Conservation (phyloP, 2,888 invertebrate species). For the Exocentrus adspersus region DNA sequence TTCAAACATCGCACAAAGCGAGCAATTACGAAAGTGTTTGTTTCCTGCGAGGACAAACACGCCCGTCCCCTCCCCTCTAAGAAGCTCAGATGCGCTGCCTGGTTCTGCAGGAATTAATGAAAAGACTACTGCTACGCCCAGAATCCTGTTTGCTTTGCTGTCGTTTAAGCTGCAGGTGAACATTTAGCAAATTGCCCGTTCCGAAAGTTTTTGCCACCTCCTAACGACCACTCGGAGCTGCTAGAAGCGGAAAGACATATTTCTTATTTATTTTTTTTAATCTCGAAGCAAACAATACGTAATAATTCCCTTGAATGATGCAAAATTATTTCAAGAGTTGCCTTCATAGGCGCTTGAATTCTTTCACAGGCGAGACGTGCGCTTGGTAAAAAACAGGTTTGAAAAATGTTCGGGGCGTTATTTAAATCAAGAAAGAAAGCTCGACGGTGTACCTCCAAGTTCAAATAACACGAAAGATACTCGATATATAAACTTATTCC, state of each 20-base stretch:
- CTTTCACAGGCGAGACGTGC: background rate
- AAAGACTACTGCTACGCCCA: background rate
- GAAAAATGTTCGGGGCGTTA: background rate
- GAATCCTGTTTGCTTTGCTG: background rate
- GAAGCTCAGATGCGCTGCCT: too few species aligned
- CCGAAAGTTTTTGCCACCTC: background rate
- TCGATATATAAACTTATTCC: too few species aligned
- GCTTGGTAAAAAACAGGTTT: background rate
- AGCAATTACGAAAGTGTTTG: too few species aligned
- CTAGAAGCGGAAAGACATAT: too few species aligned
- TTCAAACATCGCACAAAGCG: too few species aligned
- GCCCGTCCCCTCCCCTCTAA: too few species aligned
- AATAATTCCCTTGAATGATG: too few species aligned
- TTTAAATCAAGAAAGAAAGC: background rate
- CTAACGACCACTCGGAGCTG: background rate
- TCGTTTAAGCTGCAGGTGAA: background rate
- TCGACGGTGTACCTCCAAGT: background rate
- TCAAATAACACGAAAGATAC: too few species aligned
- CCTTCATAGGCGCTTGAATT: background rate
- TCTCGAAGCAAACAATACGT: too few species aligned
- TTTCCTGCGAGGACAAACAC: too few species aligned
- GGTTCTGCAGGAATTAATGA: background rate
- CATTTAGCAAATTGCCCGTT: background rate
- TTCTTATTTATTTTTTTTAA: too few species aligned
- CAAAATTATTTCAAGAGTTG: too few species aligned